These are phyloP conservation scores for Vulpes lagopus DNA, from an alignment of 2,113 vertebrate species.

Conservation along the genomic window DNA sequence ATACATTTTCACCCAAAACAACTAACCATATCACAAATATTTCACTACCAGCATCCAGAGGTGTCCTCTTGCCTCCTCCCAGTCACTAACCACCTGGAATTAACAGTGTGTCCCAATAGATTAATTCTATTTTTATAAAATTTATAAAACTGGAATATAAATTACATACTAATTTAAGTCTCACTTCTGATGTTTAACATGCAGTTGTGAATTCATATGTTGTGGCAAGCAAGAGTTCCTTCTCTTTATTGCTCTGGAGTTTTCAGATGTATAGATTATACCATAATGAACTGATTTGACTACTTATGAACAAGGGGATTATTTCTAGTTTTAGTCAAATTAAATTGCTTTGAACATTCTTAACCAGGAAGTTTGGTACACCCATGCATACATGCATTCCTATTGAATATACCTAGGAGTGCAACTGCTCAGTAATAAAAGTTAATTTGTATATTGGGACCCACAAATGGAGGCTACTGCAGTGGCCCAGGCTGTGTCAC, in stretches of 20 bases:
- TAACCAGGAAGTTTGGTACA: background rate
- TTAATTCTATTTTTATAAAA: background rate
- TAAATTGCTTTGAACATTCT: background rate
- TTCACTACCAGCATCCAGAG: background rate
- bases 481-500: no score
- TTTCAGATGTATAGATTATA: background rate
- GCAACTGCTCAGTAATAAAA: background rate
- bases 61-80: rapidly evolving
- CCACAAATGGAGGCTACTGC: background rate
- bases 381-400: background rate
- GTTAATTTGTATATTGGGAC: background rate
- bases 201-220: background rate
- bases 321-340: background rate
- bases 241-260: background rate
- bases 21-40: background rate
- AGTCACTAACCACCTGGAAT: background rate
- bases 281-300: background rate
- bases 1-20: background rate
- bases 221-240: background rate
- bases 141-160: background rate
- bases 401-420: background rate
- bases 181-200: background rate
- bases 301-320: background rate
- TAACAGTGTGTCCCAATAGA: background rate
- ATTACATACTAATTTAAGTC: background rate